Percentiles rank a stretch among this genome's conserved stretches.
Conservation (phyloP, 2,888 invertebrate species). For the Theretra japonica region DNA sequence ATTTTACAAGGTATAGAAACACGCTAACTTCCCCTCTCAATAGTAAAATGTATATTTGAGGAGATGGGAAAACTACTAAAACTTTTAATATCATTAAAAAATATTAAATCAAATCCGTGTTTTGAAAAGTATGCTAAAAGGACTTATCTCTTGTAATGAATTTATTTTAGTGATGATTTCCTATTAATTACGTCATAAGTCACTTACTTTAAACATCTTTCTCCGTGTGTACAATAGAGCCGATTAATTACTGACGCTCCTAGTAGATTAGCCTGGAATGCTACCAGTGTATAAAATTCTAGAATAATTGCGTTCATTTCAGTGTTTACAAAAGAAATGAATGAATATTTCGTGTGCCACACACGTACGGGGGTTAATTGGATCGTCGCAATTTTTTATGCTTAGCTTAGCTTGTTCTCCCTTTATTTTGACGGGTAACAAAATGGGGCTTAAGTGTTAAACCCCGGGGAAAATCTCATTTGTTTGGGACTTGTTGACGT, state of each 20-base stretch:
- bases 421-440: slow-evolving; percentile 28
- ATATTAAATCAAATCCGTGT: not conserved
- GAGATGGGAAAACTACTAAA: not conserved
- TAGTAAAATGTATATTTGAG: not conserved
- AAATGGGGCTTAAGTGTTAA: slow-evolving; percentile 28
- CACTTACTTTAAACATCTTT: not conserved
- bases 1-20: no score
- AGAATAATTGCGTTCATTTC: not conserved
- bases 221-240: not conserved
- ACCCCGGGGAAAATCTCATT: slow-evolving; percentile 29
- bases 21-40: not conserved
- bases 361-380: slow-evolving; percentile 16
- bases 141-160: no score
- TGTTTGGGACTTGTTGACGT: slow-evolving; percentile 29
- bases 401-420: slow-evolving; percentile 26
- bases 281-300: not conserved
- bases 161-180: no score
- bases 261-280: not conserved
- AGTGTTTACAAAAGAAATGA: slow-evolving; percentile 4
- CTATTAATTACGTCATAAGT: not conserved
- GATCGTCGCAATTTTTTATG: slow-evolving; percentile 27
- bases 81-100: not conserved
- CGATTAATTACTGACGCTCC: not conserved
- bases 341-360: slow-evolving; percentile 9
- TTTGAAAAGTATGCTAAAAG: no score